Base-by-base conservation (phyloP, 2,113 vertebrate species). In the Megaceryle maxima region DNA sequence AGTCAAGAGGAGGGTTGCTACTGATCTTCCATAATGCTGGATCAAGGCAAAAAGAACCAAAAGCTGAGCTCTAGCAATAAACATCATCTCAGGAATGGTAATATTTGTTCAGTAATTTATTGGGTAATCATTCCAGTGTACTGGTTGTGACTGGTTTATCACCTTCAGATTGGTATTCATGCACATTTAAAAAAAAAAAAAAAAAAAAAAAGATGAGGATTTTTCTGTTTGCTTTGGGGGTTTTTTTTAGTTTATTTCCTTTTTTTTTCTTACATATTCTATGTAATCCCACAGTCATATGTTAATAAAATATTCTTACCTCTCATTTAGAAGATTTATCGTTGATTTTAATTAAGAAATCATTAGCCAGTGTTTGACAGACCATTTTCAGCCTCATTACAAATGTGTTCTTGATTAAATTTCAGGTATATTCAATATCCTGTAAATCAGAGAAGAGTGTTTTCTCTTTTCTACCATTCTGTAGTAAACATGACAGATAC, bases 391-490 rank as follows among this genome's bases (percentile, higher is more conserved):
- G 59, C 67, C 76, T 91, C 70, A 67, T 85, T 95, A 90, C 63
- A 96, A 94, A 96, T 81, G 77, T 93, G 75, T 73, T 96, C 79
- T 96, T 96, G 95, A 96, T 97, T 96, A 95, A 94, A 97, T 92
- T 94, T 92, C 90, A 85, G 74, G 79, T 96, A 28, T 75, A 92
- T 81, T 95, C 83, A 92, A 85, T 91, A 94, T 85, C 55, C 69
- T 92, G 82, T 94, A 97, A 96, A 94, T 91, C 94, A 96, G 19
- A 66, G 68, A 89, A 73, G 48, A 84, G 16, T 66, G 19, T 56
- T 64, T 92, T 95, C n/a, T 76, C 62, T 91, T 90, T 94, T 94
- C 67, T 63, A 44, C 57, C 51, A 1, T 83, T 86, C 82, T 64
- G 31, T 51, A 87, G 69, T 70, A 82, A 91, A 51, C 28, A 60